A percentile compares a stretch with the other conserved stretches of the same genome.
phyloP scores from a whole-genome alignment of 2,113 vertebrate genomes.

The Ceyx melanurus region DNA sequence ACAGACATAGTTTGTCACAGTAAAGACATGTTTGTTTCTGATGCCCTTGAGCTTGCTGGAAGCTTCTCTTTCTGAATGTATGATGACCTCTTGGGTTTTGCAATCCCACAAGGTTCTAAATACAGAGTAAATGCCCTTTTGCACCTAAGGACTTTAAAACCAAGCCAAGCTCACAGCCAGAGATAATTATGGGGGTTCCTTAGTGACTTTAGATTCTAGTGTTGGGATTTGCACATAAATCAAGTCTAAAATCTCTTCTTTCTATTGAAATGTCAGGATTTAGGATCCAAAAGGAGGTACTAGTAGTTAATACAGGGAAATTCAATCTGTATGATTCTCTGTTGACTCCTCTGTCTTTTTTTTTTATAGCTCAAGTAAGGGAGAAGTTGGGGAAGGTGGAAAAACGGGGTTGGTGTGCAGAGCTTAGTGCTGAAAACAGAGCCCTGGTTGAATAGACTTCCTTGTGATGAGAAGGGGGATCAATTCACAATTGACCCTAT shows the following conservation, averaged over 20 bases:
- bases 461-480: slow-evolving; percentile 32
- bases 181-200: background rate
- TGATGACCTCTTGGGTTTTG: slow-evolving; percentile 10
- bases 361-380: background rate
- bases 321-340: background rate
- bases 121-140: slow-evolving; percentile 13
- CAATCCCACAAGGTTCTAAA: slow-evolving; percentile 6
- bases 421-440: slow-evolving; percentile 23
- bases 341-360: slow-evolving; percentile 7
- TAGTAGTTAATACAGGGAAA: background rate
- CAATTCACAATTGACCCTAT: slow-evolving; percentile 43
- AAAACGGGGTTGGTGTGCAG: background rate
- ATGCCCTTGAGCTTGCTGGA: slow-evolving; percentile 14
- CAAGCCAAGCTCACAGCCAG: background rate
- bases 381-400: background rate
- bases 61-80: background rate
- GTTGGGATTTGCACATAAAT: slow-evolving; percentile 5
- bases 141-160: slow-evolving; percentile 10
- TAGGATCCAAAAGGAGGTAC: background rate
- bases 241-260: background rate
- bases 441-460: slow-evolving; percentile 9
- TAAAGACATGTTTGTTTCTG: slow-evolving; percentile 2
- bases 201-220: background rate
- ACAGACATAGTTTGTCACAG: background rate
- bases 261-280: slow-evolving; percentile 35